phyloP scores from a whole-genome alignment of 1,140 invertebrate species.

The Hyles euphorbiae region DNA sequence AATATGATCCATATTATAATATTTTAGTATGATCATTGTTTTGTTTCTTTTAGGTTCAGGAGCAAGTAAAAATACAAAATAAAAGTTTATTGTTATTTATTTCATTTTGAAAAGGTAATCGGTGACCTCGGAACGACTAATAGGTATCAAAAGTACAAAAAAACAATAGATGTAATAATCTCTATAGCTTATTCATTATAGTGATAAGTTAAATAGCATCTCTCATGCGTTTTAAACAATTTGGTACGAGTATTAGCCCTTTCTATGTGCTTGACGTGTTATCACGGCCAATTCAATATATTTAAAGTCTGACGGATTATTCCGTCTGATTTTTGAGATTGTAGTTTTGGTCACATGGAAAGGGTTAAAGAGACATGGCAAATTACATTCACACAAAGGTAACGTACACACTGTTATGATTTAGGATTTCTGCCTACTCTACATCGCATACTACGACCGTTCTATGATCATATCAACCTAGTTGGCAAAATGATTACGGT shows the following conservation, averaged over 20 bases:
- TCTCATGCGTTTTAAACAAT: conserved; percentile 44
- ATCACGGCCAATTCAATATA: too few species aligned
- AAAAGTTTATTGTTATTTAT: conserved; percentile 64
- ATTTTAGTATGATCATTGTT: too few species aligned
- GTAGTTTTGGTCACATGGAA: too few species aligned
- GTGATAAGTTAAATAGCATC: conserved; percentile 67
- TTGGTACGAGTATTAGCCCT: conserved; percentile 45
- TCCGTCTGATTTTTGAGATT: too few species aligned
- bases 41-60: too few species aligned
- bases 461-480: too few species aligned
- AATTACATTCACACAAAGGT: conserved; percentile 36
- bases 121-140: conserved; percentile 70
- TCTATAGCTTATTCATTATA: conserved; percentile 60
- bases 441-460: too few species aligned
- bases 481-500: too few species aligned
- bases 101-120: conserved; percentile 71
- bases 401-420: conserved; percentile 21
- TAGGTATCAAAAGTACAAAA: conserved; percentile 70
- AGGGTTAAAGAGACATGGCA: conserved; percentile 16
- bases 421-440: too few species aligned
- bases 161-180: conserved; percentile 62
- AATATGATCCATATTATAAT: too few species aligned
- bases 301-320: too few species aligned
- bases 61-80: conserved; percentile 28
- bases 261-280: too few species aligned